Base-by-base conservation (phyloP, 2,797 vertebrate species). In the Pteronotus mesoamericanus region DNA sequence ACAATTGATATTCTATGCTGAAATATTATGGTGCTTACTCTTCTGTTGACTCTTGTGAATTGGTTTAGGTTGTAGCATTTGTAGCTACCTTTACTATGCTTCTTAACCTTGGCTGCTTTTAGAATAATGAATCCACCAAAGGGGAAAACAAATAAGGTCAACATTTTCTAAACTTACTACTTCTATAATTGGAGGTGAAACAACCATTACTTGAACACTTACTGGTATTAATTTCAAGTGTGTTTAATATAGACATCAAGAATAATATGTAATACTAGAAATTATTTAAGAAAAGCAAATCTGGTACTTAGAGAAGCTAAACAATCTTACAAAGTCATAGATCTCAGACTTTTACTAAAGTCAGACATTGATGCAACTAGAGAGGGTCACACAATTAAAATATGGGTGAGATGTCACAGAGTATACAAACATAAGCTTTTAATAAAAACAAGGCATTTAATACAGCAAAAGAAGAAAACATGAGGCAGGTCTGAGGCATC, bases 301-400 rank as follows among this genome's bases (percentile, higher is more conserved):
- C 89, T 74, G 42, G n/a, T 92, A 75, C 15, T 96, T 92, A 32
- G 37, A 94, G 42, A 95, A 90, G 48, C 12, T 57, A 69, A 89
- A 84, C 21, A 59, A 84, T 84, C 46, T 74, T 92, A 2, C 32
- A 92, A 69, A 77, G 48, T 86, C 86, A 85, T 51, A 79, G n/a
- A 84, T 92, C 44, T 44, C 44, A 55, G 37, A 61, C 32, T 71
- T 92, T 86, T 53, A 95, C 84, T 87, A 57, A 92, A 89, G 21
- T 90, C 71, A 90, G 7, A 42, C 37, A 44, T 69, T 44, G 22
- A 39, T 90, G 2, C 68, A 87, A 64, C 37, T 93, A 90, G 51
- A 72, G 15, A 89, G 18, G 9, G 22, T 84, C 71, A 61, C 11
- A 42, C 78, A 89, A 83, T 29, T 42, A 48, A 86, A 64, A 89